Evolutionary conservation across 2,888 invertebrate genomes (phyloP), one percentile per base, ranked within the genome.

Genomic region (Ophonus ardosiacus): DNA sequence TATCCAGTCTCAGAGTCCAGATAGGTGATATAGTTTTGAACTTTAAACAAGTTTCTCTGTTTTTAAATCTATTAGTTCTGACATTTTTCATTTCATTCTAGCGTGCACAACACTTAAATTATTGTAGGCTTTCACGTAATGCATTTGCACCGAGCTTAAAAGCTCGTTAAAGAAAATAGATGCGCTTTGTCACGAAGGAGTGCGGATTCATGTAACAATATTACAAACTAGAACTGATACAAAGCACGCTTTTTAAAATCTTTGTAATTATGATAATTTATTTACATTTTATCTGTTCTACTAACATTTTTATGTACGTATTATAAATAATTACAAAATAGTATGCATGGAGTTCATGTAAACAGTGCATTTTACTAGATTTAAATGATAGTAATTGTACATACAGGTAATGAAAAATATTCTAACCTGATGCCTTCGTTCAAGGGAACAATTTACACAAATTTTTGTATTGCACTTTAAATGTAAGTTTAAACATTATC

Each of bases 81-180:
- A 63, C 24, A 63, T 63, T 63, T 63, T 63, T 24, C 63, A 63
- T 63, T 63, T 63, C 63, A 63, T 21, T 21, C 13, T 21, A 63
- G 21, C 63, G 24, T 63, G 63, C 63, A 63, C 63, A 63, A 63
- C 24, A 63, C 63, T 63, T 63, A 63, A 63, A 63, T 63, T 63
- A 63, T 63, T 21, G 24, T 21, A 63, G 21, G 63, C 63, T 63
- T 63, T 63, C 51, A 43, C 74, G 74, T 51, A 40, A 74, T 74
- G 21, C 43, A 74, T 43, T 74, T 74, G 10, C 74, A 74, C 15
- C 7, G 17, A 63, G 43, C 17, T 51, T 51, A 74, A 56, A 74
- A 74, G 56, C 74, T 74, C 74, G 74, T 74, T 74, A 74, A 56
- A 74, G 74, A 40, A 74, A 74, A 74, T 74, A 56, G 74, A 51